These are phyloP conservation scores for Harpalus rufipes DNA, from an alignment of 2,888 invertebrate genomes.

Conservation along the genomic window DNA sequence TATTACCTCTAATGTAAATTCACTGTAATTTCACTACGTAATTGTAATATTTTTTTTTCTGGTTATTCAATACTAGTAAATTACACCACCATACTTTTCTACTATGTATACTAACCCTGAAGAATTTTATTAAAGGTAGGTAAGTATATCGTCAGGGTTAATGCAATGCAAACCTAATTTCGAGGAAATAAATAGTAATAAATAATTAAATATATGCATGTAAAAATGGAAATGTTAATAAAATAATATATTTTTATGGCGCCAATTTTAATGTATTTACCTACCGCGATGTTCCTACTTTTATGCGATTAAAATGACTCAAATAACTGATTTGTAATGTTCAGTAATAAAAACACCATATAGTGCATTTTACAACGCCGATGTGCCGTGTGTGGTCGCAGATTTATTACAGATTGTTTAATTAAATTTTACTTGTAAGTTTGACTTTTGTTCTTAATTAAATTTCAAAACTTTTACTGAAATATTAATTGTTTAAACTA, in stretches of 20 bases:
- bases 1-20: too few relatives aligned
- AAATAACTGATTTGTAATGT: conserved; percentile 28
- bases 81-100: too few relatives aligned
- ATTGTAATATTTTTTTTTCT: too few relatives aligned
- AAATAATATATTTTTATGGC: not conserved
- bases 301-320: conserved; percentile 10
- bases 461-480: not conserved
- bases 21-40: too few relatives aligned
- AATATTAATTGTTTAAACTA: conserved; percentile 22
- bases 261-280: conserved; percentile 6
- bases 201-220: not conserved
- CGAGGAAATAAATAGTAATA: too few relatives aligned
- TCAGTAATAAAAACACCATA: conserved; percentile 15
- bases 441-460: conserved; percentile 13
- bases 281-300: conserved; percentile 13
- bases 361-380: conserved; percentile 13
- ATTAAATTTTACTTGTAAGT: not conserved
- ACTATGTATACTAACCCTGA: too few relatives aligned
- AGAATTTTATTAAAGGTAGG: too few relatives aligned
- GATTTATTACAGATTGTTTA: conserved; percentile 2
- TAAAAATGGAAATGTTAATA: not conserved
- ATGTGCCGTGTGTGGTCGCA: conserved; percentile 23
- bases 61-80: too few relatives aligned
- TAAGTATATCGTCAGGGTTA: too few relatives aligned
- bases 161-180: too few relatives aligned